These are phyloP conservation scores for Phoeniculus purpureus DNA, from an alignment of 2,797 vertebrate species.

Conservation along the genomic window DNA sequence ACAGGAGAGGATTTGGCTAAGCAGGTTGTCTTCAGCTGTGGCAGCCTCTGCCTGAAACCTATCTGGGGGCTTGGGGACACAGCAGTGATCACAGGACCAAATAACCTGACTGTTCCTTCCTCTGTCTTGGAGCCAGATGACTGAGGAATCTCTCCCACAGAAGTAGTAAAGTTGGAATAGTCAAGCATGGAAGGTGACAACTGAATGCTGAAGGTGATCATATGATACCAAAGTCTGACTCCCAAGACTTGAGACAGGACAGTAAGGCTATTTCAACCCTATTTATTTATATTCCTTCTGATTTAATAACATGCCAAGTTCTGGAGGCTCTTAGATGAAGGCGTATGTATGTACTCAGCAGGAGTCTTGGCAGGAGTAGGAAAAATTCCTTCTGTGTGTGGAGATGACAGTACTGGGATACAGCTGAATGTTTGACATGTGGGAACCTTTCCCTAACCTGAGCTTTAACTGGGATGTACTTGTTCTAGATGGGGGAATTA, in stretches of 20 bases:
- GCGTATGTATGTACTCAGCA: not conserved
- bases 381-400: not conserved
- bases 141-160: not conserved
- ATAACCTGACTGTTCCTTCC: not conserved
- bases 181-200: not conserved
- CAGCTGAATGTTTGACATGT: not conserved
- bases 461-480: not conserved
- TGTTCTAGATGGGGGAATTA: not conserved
- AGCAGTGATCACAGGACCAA: not conserved
- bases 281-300: not conserved
- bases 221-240: not conserved
- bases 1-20: not conserved
- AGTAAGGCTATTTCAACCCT: not conserved
- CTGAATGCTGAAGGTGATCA: not conserved
- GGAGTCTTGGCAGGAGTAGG: not conserved
- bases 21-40: not conserved
- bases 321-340: not conserved
- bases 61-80: fast-evolving
- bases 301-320: not conserved
- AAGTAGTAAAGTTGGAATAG: not conserved
- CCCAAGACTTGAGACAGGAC: no score
- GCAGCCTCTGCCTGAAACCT: not conserved
- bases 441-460: not conserved
- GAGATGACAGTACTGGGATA: not conserved
- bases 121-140: not conserved